Evolutionary conservation across 2,113 vertebrate species (phyloP).

Genomic region (Alces alces): DNA sequence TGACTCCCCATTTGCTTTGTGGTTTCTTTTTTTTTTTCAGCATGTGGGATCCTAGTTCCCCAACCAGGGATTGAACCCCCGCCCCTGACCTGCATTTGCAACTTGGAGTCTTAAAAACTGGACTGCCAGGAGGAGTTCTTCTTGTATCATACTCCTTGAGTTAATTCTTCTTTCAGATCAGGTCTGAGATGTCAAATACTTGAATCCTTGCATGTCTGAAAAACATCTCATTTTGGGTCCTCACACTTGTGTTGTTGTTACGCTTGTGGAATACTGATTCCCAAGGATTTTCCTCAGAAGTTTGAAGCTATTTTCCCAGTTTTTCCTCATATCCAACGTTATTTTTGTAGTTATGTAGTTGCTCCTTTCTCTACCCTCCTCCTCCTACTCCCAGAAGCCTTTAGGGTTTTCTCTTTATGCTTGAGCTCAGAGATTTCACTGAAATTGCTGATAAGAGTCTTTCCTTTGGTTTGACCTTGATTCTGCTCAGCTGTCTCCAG

Average conservation of each 20-base stretch:
- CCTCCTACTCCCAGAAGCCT: neutral
- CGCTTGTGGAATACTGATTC: neutral
- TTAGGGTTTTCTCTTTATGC: neutral
- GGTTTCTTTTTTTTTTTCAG: neutral
- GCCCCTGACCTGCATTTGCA: neutral
- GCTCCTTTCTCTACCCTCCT: neutral
- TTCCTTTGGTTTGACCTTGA: neutral
- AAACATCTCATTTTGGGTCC: neutral
- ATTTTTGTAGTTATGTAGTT: neutral
- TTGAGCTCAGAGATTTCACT: neutral
- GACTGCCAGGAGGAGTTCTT: neutral
- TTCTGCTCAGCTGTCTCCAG: neutral
- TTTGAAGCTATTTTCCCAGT: neutral
- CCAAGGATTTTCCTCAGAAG: neutral
- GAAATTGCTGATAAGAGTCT: neutral
- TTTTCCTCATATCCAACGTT: neutral
- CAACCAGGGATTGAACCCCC: neutral
- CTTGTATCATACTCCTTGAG: neutral
- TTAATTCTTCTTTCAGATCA: neutral
- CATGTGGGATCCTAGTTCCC: neutral
- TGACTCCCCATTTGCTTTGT: neutral
- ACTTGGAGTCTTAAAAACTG: neutral
- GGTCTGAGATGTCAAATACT: neutral
- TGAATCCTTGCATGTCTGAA: neutral
- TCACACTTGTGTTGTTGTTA: neutral